phyloP scores from a whole-genome alignment of 2,113 vertebrate species.

The Dolichallabes microphthalmus region DNA sequence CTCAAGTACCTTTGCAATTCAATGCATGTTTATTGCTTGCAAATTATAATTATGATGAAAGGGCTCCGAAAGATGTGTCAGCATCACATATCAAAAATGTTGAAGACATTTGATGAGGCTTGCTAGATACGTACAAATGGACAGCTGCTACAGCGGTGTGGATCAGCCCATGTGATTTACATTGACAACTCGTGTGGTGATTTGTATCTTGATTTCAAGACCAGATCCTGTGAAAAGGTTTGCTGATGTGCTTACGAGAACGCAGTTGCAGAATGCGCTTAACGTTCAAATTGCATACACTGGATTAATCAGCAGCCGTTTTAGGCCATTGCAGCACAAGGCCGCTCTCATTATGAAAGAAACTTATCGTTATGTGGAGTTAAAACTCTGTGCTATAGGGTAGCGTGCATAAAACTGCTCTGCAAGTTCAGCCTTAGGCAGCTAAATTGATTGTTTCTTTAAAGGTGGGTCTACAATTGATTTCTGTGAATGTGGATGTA shows the following conservation, averaged over 20 bases:
- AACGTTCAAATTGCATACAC: neutral
- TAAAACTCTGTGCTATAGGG: slow-evolving; percentile 1
- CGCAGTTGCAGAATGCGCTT: neutral
- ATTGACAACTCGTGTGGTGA: neutral
- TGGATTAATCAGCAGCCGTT: slow-evolving; percentile 16
- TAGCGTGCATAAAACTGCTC: slow-evolving; percentile 16
- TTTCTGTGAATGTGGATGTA: slow-evolving; percentile 11
- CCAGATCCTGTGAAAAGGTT: slow-evolving; percentile 8
- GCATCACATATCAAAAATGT: neutral
- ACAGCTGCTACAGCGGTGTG: slow-evolving; percentile 12
- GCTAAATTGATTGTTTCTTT: slow-evolving; percentile 23
- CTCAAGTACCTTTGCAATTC: slow-evolving; percentile 20
- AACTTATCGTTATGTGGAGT: slow-evolving; percentile 4
- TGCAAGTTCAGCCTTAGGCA: neutral
- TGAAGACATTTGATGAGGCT: slow-evolving; percentile 24
- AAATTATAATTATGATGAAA: slow-evolving; percentile 34
- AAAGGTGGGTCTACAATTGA: slow-evolving; percentile 5
- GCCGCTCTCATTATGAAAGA: slow-evolving; percentile 17
- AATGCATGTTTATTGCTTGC: slow-evolving; percentile 14
- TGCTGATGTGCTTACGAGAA: neutral
- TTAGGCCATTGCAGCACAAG: neutral
- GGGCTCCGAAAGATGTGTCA: slow-evolving; percentile 19
- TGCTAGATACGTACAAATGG: neutral
- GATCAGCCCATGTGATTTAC: slow-evolving; percentile 18
- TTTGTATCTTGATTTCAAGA: neutral